Evolutionary conservation across 2,797 vertebrate genomes (phyloP).

Genomic region (Pagetopsis macropterus): DNA sequence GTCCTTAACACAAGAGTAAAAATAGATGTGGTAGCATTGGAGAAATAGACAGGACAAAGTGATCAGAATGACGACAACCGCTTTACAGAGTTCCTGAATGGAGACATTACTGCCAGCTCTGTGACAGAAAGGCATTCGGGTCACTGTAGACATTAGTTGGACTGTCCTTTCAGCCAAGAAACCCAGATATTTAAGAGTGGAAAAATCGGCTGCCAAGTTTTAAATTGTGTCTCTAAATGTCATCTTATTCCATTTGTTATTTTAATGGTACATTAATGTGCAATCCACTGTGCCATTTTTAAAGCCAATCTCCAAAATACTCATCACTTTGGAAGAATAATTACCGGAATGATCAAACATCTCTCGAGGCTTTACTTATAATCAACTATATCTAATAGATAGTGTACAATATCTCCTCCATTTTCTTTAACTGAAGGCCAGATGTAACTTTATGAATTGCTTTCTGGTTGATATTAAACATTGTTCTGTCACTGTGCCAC

Average conservation of each 20-base stretch:
- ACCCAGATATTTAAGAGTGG: background rate
- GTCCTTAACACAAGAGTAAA: slow-evolving; percentile 57
- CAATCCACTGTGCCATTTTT: background rate
- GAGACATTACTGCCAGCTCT: slow-evolving; percentile 24
- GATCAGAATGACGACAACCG: slow-evolving; percentile 36
- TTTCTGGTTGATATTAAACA: slow-evolving; percentile 13
- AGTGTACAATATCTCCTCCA: background rate
- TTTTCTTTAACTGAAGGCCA: background rate
- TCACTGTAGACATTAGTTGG: background rate
- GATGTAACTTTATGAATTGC: background rate
- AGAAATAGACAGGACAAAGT: slow-evolving; percentile 30
- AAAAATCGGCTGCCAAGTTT: slow-evolving; percentile 1
- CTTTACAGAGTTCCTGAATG: slow-evolving; percentile 30
- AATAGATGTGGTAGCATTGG: slow-evolving; percentile 53
- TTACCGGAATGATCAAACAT: background rate
- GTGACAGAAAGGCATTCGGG: background rate
- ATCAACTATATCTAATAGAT: background rate
- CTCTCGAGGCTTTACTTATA: background rate
- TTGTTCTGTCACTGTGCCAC: slow-evolving; percentile 27
- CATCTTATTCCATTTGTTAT: slow-evolving; percentile 26
- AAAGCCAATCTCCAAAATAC: background rate
- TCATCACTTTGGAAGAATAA: slow-evolving; percentile 3
- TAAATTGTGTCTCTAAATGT: background rate
- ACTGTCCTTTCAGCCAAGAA: background rate
- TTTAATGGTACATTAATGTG: slow-evolving; percentile 17